Conservation (phyloP, 2,888 invertebrate species). For the Eurois occulta region DNA sequence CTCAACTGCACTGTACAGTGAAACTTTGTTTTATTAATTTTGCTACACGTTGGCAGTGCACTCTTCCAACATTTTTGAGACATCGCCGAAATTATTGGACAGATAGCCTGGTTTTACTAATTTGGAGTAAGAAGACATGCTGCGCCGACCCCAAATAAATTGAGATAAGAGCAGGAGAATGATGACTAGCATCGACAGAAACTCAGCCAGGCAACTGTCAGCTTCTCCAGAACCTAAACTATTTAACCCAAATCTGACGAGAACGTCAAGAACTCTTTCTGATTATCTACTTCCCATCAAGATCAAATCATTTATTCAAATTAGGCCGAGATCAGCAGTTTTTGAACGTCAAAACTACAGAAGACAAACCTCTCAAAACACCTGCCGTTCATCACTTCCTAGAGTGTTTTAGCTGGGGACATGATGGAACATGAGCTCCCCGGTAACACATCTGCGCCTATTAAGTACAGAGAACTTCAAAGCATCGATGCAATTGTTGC, state of each 20-base stretch:
- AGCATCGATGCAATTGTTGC: background rate
- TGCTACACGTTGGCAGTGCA: background rate
- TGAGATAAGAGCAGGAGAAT: no score
- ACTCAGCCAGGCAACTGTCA: no score
- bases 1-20: constrained; percentile 25
- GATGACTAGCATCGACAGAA: background rate
- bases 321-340: background rate
- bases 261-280: background rate
- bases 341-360: background rate
- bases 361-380: background rate
- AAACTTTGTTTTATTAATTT: background rate
- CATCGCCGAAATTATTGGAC: background rate
- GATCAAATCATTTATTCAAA: background rate
- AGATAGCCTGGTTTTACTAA: background rate
- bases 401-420: background rate
- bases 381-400: no score
- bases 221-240: background rate
- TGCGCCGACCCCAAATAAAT: no score
- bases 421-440: background rate
- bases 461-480: background rate
- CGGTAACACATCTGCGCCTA: background rate
- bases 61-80: background rate
- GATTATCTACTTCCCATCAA: background rate
- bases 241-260: background rate
- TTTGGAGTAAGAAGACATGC: no score